Percentiles rank a stretch among this genome's conserved stretches.
Evolutionary conservation across 2,113 vertebrate species (phyloP).

Genomic region (Pituophis catenifer): DNA sequence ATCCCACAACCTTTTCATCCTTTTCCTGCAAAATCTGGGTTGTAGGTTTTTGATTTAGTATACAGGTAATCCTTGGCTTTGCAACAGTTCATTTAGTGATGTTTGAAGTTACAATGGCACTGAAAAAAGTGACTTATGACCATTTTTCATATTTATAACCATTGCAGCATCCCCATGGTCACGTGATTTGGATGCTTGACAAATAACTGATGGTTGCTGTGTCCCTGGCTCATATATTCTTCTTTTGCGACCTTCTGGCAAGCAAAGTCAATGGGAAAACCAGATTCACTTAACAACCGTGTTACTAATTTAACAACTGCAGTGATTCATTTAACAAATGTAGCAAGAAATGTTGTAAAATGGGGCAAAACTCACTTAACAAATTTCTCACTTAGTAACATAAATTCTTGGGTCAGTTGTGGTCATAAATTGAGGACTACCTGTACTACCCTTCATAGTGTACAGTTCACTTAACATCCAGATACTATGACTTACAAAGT

Average conservation of each 20-base stretch:
- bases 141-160: background rate
- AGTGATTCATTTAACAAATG: too few species aligned
- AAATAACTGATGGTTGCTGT: background rate
- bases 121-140: background rate
- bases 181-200: background rate
- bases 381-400: background rate
- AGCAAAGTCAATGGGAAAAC: background rate
- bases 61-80: background rate
- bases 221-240: background rate
- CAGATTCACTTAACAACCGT: background rate
- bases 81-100: background rate
- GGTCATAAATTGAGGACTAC: background rate
- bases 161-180: background rate
- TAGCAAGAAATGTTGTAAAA: too few species aligned
- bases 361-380: too few species aligned
- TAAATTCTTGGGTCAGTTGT: background rate
- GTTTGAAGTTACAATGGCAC: background rate
- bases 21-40: background rate
- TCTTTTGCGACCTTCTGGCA: background rate
- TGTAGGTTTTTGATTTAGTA: background rate
- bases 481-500: background rate
- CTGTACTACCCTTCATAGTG: background rate
- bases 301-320: background rate
- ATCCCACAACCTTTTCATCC: background rate
- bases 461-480: background rate